A percentile compares a stretch with the other conserved stretches of the same genome.
Conservation (phyloP, 2,888 invertebrate genomes). For the Imbricaverruca yamaguchii region DNA sequence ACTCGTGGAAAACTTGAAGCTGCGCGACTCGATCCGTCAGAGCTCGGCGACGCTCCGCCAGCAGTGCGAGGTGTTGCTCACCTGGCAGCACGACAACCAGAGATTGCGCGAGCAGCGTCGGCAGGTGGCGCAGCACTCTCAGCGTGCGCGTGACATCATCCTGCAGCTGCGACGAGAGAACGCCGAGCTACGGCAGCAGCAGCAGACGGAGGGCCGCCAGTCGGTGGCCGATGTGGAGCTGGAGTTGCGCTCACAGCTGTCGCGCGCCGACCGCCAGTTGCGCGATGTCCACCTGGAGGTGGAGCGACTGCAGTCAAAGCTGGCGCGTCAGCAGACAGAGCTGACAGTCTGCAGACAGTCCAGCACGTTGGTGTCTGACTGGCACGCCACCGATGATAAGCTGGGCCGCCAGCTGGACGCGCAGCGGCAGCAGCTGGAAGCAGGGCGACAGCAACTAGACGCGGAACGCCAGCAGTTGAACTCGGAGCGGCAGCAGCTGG, state of each 20-base stretch:
- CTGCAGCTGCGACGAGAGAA: not conserved
- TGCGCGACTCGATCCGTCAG: not conserved
- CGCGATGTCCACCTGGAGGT: not conserved
- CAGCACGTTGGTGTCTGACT: no score
- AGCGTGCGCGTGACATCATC: not conserved
- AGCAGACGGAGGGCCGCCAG: not conserved
- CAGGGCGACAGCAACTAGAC: not conserved
- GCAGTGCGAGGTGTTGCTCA: not conserved
- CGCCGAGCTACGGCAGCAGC: not conserved
- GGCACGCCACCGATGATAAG: no score
- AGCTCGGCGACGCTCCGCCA: constrained; percentile 3
- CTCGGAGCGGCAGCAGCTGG: not conserved
- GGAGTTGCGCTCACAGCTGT: constrained; percentile 20
- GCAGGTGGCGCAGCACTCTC: not conserved
- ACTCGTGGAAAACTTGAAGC: not conserved
- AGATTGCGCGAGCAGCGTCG: not conserved
- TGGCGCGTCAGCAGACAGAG: constrained; percentile 21
- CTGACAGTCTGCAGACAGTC: not conserved
- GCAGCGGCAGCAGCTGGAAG: constrained; percentile 13
- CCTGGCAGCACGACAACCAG: not conserved
- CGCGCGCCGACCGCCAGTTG: constrained; percentile 16
- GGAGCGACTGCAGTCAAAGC: not conserved
- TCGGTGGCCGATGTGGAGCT: constrained; percentile 13
- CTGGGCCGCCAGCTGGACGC: not conserved
- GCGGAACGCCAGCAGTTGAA: not conserved